Evolutionary conservation across 2,888 invertebrate species (phyloP), one percentile per base, ranked within the genome.

Genomic region (Hypercompe scribonia): DNA sequence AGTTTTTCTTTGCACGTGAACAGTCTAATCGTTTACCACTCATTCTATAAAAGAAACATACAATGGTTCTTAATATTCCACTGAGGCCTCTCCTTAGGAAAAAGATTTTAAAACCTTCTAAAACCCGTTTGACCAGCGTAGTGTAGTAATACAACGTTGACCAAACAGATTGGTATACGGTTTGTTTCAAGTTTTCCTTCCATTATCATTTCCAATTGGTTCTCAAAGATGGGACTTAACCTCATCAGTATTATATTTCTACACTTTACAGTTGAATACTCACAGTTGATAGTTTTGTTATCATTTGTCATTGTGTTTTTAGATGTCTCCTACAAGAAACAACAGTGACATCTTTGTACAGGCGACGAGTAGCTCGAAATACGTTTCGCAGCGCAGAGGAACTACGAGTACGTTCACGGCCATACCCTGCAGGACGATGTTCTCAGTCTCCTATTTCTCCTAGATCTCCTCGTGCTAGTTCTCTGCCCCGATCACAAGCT

Each of bases 321-420:
- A 95, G 95, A 75, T 95, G 95, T 76, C 85, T 95, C 13, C 87
- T 95, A 54, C 95, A 95, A 88, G 95, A 95, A 79, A 84, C 93
- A 0, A 88, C 92, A 58, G 86, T 90, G 73, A 90, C 93, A 18
- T 91, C 94, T 2, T 79, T 95, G 21, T 94, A 89, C 81, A 88
- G 92, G 34, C 88, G 92, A n/a, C 90, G 95, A 5, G 89, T 89
- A 54, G 89, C 87, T 7, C 92, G 93, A 8, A 88, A 86, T 46
- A 89, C 92, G 0, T 92, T 94, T 83, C 91, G 94, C 72, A 95
- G 94, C 71, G 90, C 93, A 34, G 95, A 95, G 77, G 95, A 95
- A 74, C 83, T 95, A 4, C 89, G 95, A 10, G n/a, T n/a, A n/a
- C n/a, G n/a, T n/a, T 83, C 89, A 42, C 89, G 94, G 4, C 95